A percentile compares a stretch with the other conserved stretches of the same genome.
Conservation (phyloP, 1,140 invertebrate species). For the Drosophila sturtevanti region DNA sequence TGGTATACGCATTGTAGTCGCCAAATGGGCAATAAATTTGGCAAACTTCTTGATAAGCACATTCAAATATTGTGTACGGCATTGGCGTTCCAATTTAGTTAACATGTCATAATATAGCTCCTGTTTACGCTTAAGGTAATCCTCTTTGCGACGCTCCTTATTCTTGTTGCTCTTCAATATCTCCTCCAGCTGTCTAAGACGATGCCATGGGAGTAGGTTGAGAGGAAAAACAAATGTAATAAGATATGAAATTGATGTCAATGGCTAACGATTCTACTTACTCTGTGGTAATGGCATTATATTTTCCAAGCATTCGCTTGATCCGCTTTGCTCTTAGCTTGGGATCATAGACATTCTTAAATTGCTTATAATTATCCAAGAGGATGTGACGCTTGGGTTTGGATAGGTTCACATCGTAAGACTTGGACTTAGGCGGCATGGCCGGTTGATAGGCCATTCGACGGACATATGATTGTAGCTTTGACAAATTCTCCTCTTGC, state of each 20-base stretch:
- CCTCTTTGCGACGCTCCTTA: constrained; percentile 67
- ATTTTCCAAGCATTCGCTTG: constrained; percentile 60
- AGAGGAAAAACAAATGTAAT: not conserved
- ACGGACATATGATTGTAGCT: constrained; percentile 63
- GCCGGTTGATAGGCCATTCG: constrained; percentile 73
- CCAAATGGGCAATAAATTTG: constrained; percentile 74
- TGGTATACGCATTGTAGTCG: constrained; percentile 76
- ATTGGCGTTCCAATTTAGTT: constrained; percentile 72
- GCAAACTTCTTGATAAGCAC: constrained; percentile 77
- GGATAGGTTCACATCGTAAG: constrained; percentile 52
- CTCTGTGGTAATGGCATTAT: constrained; percentile 72
- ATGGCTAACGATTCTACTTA: constrained; percentile 31
- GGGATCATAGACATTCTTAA: constrained; percentile 60
- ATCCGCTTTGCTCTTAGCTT: constrained; percentile 63
- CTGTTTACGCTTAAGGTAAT: constrained; percentile 73
- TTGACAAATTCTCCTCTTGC: constrained; percentile 52
- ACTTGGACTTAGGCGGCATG: constrained; percentile 54
- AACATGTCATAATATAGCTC: constrained; percentile 76
- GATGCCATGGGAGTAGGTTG: too few relatives aligned
- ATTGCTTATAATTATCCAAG: constrained; percentile 54
- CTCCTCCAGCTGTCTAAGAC: constrained; percentile 66
- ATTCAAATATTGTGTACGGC: constrained; percentile 72
- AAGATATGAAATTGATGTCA: not conserved
- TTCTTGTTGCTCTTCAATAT: constrained; percentile 62
- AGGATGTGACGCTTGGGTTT: constrained; percentile 47